Percentiles rank a stretch among this genome's conserved stretches.
Conservation (phyloP, 2,888 invertebrate species). For the Trichogramma evanescens region DNA sequence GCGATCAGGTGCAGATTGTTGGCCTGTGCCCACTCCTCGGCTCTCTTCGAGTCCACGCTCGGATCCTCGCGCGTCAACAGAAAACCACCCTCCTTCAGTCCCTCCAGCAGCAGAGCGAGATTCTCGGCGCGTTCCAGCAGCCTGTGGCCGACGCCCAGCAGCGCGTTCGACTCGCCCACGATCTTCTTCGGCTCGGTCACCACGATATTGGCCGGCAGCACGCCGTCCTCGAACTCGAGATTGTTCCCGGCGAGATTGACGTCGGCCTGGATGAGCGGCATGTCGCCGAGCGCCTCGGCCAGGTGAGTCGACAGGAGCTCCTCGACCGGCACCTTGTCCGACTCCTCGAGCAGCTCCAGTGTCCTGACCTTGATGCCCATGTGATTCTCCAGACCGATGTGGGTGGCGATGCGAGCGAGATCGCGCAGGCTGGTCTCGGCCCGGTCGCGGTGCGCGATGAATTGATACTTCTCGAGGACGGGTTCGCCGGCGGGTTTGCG, state of each 20-base stretch:
- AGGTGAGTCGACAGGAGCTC: conserved; percentile 52
- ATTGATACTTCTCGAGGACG: conserved; percentile 52
- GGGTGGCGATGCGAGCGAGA: conserved; percentile 42
- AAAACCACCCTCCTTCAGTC: conserved; percentile 31
- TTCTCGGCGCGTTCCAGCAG: conserved; percentile 38
- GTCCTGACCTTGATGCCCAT: conserved; percentile 37
- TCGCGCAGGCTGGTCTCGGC: conserved; percentile 30
- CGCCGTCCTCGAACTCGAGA: conserved; percentile 44
- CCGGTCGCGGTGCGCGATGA: conserved; percentile 49
- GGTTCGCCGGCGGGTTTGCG: conserved; percentile 50
- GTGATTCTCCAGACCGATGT: conserved; percentile 52
- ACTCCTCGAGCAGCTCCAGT: conserved; percentile 38
- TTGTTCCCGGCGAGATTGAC: conserved; percentile 50
- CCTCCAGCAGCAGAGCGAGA: conserved; percentile 20
- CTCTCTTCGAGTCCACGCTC: conserved; percentile 1
- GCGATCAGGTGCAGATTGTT: conserved; percentile 3
- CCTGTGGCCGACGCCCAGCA: conserved; percentile 52
- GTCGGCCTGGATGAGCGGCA: conserved; percentile 65
- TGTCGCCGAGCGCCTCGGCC: conserved; percentile 56
- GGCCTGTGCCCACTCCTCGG: conserved; percentile 52
- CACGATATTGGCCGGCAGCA: conserved; percentile 51
- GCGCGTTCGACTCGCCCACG: conserved; percentile 49
- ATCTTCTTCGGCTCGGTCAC: conserved; percentile 57
- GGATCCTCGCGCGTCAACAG: conserved; percentile 31
- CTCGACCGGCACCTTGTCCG: conserved; percentile 32